Evolutionary conservation across 2,797 vertebrate species (phyloP).

Genomic region (Sebastiscus albofasciatus): DNA sequence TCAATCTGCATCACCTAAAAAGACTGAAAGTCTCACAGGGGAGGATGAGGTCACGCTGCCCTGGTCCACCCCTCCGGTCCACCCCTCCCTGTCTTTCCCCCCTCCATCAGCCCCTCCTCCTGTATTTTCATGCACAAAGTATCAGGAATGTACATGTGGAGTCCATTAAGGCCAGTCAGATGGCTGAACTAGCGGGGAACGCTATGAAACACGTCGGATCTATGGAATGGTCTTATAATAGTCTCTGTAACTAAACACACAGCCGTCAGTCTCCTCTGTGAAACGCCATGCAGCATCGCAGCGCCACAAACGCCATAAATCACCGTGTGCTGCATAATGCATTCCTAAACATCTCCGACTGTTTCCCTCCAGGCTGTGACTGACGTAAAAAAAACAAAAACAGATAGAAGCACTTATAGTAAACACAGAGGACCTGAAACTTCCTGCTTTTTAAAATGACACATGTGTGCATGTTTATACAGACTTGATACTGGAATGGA

Average conservation of each 20-base stretch:
- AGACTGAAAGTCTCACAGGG: slow-evolving; percentile 27
- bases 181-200: slow-evolving; percentile 61
- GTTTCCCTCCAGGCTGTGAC: background rate
- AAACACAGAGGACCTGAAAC: background rate
- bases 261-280: background rate
- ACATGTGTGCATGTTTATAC: background rate
- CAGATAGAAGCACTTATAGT: background rate
- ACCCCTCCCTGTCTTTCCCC: background rate
- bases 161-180: slow-evolving; percentile 76
- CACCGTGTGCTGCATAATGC: slow-evolving; percentile 27
- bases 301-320: background rate
- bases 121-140: slow-evolving; percentile 57
- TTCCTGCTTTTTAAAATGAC: background rate
- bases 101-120: slow-evolving; percentile 12
- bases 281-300: slow-evolving; percentile 9
- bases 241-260: slow-evolving; percentile 13
- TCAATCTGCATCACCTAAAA: slow-evolving; percentile 30
- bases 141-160: slow-evolving; percentile 85
- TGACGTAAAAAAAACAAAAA: background rate
- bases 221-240: slow-evolving; percentile 42
- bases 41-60: slow-evolving; percentile 52
- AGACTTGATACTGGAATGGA: background rate
- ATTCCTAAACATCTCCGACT: slow-evolving; percentile 29
- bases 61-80: no score
- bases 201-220: slow-evolving; percentile 54